These are phyloP conservation scores for Tribolium madens DNA, from an alignment of 1,140 invertebrate genomes.

Conservation along the genomic window DNA sequence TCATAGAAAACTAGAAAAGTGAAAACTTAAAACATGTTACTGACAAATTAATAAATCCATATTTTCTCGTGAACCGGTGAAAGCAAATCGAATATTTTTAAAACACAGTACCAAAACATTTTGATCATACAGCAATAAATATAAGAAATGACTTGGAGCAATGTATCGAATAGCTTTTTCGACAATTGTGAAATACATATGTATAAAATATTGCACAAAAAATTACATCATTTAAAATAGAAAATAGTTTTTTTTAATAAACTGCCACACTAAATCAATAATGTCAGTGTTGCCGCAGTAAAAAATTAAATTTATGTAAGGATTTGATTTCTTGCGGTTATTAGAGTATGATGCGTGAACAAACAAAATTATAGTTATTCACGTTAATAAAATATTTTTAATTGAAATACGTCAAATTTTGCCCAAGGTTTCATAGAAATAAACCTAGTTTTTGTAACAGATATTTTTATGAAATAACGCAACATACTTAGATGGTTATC, in stretches of 20 bases:
- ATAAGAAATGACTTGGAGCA: neutral
- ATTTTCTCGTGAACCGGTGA: neutral
- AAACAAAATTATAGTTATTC: neutral
- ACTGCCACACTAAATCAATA: neutral
- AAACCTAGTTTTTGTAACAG: neutral
- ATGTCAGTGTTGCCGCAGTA: neutral
- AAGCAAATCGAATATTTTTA: neutral
- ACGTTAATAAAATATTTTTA: neutral
- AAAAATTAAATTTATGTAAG: neutral
- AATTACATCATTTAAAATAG: neutral
- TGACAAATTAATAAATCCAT: neutral
- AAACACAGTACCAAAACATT: neutral
- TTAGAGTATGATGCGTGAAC: neutral
- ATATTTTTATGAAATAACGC: neutral
- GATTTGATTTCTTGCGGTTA: neutral
- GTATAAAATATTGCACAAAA: neutral
- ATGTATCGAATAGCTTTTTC: neutral
- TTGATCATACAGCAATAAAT: neutral
- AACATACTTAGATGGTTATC: neutral
- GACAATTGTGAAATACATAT: neutral
- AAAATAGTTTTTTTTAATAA: neutral
- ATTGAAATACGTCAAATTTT: neutral
- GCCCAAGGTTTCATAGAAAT: neutral
- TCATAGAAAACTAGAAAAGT: neutral
- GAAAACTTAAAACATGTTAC: neutral